Base-by-base conservation (phyloP, 2,113 vertebrate genomes). In the Menura novaehollandiae region DNA sequence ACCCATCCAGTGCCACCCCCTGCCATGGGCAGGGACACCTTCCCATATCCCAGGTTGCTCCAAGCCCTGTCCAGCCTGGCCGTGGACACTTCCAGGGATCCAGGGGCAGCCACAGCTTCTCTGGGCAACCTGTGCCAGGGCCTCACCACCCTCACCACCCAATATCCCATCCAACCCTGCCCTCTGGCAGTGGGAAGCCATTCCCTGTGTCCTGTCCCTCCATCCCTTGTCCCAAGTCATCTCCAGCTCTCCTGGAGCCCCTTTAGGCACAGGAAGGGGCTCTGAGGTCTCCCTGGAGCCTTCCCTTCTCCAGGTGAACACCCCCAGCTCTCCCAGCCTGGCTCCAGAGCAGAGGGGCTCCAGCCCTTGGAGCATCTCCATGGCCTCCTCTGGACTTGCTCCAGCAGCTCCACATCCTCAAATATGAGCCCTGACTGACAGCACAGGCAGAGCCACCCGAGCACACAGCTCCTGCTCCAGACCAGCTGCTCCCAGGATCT, bases 31-130 rank as follows among this genome's bases (percentile, higher is more conserved):
- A 67, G 28, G 13, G 62, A 47, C n/a, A 55, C 3, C 15, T 68
- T 0, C 69, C 62, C 22, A 47, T 1, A 1, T 1, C 20, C 46
- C 53, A 60, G 52, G 33, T 0, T 16, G 44, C 13, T 13, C 52
- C 44, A 26, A 39, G 21, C 30, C 26, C 49, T 0, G 0, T 10
- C 58, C 41, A 66, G 0, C 18, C 86, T n/a, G 68, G 60, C 23
- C 76, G 59, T 4, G 37, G 33, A 2, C 33, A 46, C 8, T 46
- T 1, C 44, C 68, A 89, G 23, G 52, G 77, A 28, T 44, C 9
- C 49, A 85, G 60, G 59, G 23, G 18, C 67, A 72, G 43, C 58
- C 75, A 2, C 74, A 71, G 47, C n/a, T 79, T 7, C 74, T 55
- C 56, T 71, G 74, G 56, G 15, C 5, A 62, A 1, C n/a, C 63